Evolutionary conservation across 2,888 invertebrate species (phyloP), one percentile per base, ranked within the genome.

Genomic region (Vanessa cardui): DNA sequence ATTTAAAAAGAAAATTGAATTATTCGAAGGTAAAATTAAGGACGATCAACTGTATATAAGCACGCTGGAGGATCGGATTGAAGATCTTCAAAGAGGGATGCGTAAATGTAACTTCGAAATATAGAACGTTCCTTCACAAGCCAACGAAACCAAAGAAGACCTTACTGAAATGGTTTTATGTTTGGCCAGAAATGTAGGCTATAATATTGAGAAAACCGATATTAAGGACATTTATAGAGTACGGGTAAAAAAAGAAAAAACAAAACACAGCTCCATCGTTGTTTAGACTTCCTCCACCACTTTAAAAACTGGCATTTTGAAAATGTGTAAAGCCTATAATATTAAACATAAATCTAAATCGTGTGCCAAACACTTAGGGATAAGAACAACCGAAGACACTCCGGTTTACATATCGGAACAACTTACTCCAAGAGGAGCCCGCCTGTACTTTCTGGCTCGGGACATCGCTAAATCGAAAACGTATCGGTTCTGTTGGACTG

Each of bases 241-340:
- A 8, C 64, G 58, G 1, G 44, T 12, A 18, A 68, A 64, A 58
- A 64, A 60, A 44, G 58, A 54, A 16, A 16, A 61, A 15, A 33
- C n/a, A 39, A 46, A 54, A 45, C 72, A 58, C 6, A 61, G 69
- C 9, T 68, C 73, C 12, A 72, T 74, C 8, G 49, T 76, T 7
- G 68, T 74, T 9, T 74, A 76, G 64, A 61, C 69, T 12, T n/a
- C 46, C 2, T 73, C 73, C 5, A 73, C 74, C 8, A 62, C 73
- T 6, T 45, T 65, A 21, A 74, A 73, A 58, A 69, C 58, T 2
- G 71, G 72, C 6, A 46, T 72, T 3, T 33, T 75, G 7, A 69
- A 72, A 63, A 59, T 60, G 45, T 52, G 58, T 20, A 75, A 74
- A 49, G 44, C 46, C 0, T 71, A 68, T 62, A 75, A 75, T 45